Conservation (phyloP, 2,797 vertebrate species). For the Tauraco hartlaubi region DNA sequence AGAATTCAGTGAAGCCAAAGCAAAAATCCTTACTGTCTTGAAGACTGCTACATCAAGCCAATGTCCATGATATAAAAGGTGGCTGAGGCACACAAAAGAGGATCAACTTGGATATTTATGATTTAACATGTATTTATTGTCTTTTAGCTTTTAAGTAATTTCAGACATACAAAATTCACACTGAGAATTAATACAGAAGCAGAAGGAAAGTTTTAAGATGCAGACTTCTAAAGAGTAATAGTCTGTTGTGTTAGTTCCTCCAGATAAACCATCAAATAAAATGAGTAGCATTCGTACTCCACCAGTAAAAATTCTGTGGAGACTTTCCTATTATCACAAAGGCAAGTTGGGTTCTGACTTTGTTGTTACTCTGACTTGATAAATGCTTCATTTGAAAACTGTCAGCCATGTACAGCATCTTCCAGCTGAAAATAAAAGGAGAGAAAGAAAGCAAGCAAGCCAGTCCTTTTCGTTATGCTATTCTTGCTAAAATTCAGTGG, state of each 20-base stretch:
- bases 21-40: not conserved
- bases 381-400: constrained; percentile 35
- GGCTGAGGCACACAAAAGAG: not conserved
- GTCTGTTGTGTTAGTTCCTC: not conserved
- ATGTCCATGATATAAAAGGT: not conserved
- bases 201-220: not conserved
- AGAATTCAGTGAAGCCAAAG: not conserved
- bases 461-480: not conserved
- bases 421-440: not conserved
- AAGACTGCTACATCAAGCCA: not conserved
- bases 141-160: not conserved
- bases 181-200: not conserved
- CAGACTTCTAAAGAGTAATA: not conserved
- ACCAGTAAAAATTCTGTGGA: not conserved
- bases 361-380: constrained; percentile 22
- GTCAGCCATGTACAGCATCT: not conserved
- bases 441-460: not conserved
- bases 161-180: not conserved
- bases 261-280: not conserved
- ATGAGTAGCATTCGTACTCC: not conserved
- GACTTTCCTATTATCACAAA: not conserved
- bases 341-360: not conserved
- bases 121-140: not conserved
- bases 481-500: constrained; percentile 23
- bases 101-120: not conserved